Evolutionary conservation across 2,888 invertebrate genomes (phyloP), one percentile per base, ranked within the genome.

Genomic region (Protonemura montana): DNA sequence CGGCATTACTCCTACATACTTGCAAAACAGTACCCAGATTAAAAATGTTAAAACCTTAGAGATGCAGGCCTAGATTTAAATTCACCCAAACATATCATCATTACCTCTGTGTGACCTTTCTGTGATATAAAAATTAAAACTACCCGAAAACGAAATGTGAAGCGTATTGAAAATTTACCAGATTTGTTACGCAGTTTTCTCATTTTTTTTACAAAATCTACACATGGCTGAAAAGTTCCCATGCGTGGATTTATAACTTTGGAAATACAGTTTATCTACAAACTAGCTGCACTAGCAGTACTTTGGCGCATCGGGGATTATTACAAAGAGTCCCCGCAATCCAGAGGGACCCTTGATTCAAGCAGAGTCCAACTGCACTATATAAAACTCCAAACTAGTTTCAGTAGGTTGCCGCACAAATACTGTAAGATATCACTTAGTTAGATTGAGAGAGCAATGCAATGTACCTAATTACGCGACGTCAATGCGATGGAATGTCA

Each of bases 341-440:
- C 21, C 1, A 59, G 59, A 21, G 59, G 21, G 59, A 59, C 59
- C 59, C 59, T 59, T 21, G 21, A 59, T 21, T 21, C 13, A 59
- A 59, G 59, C 59, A 21, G 35, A 21, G 59, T 59, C 13, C 13
- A 59, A 59, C 59, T 59, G 59, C 59, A 59, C 59, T 59, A 59
- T 59, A 59, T 59, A 59, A 59, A 59, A 7, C 59, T 3, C 59
- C 21, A 21, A 59, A 59, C 59, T 59, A 59, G 13, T 59, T 59
- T 21, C 59, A 59, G 59, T 10, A 59, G 59, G 59, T 59, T 59
- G 59, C 59, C 59, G 59, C 59, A 59, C 59, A 59, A 78, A 78
- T 78, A 78, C 78, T 78, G 78, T 78, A 78, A 78, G 26, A 27
- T 78, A 78, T 78, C 78, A 78, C 78, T 78, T 27, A 78, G 78